Evolutionary conservation across 2,888 invertebrate species (phyloP).

Genomic region (Craniophora ligustri): DNA sequence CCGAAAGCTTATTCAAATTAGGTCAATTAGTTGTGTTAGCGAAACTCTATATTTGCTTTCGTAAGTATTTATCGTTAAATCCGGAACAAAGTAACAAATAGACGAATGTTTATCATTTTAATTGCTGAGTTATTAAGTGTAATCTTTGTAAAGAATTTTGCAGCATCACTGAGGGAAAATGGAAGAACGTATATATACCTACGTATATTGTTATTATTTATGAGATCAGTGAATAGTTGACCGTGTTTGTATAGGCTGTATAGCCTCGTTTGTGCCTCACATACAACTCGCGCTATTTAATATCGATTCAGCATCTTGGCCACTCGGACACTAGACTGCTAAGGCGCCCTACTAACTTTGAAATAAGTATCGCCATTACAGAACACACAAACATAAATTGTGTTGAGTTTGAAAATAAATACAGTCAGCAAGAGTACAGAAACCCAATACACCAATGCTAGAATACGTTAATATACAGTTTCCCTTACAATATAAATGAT

Average conservation of each 20-base stretch:
- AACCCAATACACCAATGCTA: too few relatives aligned
- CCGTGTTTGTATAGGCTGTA: slow-evolving; percentile 33
- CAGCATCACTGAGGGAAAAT: slow-evolving; percentile 30
- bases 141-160: slow-evolving; percentile 49
- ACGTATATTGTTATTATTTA: slow-evolving; percentile 2
- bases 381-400: neutral
- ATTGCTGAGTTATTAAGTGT: slow-evolving; percentile 56
- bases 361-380: slow-evolving; percentile 11
- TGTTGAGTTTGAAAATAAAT: neutral
- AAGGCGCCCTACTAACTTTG: slow-evolving; percentile 12
- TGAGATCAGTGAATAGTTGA: slow-evolving; percentile 30
- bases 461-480: too few relatives aligned
- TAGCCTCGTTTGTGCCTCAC: slow-evolving; percentile 21
- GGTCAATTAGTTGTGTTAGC: slow-evolving; percentile 64
- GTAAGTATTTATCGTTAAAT: slow-evolving; percentile 50
- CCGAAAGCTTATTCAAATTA: slow-evolving; percentile 69
- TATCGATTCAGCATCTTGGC: slow-evolving; percentile 42
- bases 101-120: slow-evolving; percentile 57
- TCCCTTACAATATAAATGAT: too few relatives aligned
- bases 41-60: slow-evolving; percentile 51
- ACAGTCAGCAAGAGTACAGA: neutral
- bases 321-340: slow-evolving; percentile 34
- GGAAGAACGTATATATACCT: slow-evolving; percentile 2
- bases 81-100: slow-evolving; percentile 54
- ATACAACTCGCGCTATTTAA: slow-evolving; percentile 39